Base-by-base conservation (phyloP, 2,888 invertebrate genomes). In the Calameuta filiformis region DNA sequence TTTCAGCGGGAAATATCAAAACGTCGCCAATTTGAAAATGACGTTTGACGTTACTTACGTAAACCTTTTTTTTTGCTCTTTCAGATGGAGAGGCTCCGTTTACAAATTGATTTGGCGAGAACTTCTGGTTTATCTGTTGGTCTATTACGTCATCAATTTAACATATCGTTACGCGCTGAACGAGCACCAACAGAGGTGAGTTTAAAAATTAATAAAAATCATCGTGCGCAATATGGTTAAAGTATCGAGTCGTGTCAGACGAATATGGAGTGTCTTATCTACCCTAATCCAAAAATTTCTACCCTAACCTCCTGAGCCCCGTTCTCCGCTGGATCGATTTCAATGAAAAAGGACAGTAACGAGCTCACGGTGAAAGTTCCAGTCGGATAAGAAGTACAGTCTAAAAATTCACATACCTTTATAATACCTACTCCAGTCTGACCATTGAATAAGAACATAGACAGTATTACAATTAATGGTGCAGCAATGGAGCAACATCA, bases 31-130 rank as follows among this genome's bases (percentile, higher is more conserved):
- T 23, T 56, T 23, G 9, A 56, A 9, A 56, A 23, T 23, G 56
- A 56, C 56, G 1, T 23, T 56, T 9, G 56, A 56, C 12, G 37
- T 37, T 37, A 37, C 56, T 56, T 2, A 56, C 23, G 37, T 15
- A 35, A 35, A 40, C 23, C 33, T 15, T 2, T 1, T 56, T 23
- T 4, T 88, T 88, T 87, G 80, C 82, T 89, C 90, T 89, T 94
- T 76, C 95, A 97, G 98, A 94, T 98, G 98, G 98, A 94, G 96
- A 90, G 98, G 98, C 88, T 98, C 98, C 91, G 97, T 98, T 71
- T 98, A 98, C 94, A 98, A 98, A 94, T 93, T 98, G 91, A 95
- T 98, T 83, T 98, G 98, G 97, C 95, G 97, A 87, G 98, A 98
- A 93, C 93, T 98, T 83, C 92, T 97, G 89, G 96, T 97, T 79